These are phyloP conservation scores for Buphagus erythrorhynchus DNA, from an alignment of 2,797 vertebrate genomes.

Conservation along the genomic window DNA sequence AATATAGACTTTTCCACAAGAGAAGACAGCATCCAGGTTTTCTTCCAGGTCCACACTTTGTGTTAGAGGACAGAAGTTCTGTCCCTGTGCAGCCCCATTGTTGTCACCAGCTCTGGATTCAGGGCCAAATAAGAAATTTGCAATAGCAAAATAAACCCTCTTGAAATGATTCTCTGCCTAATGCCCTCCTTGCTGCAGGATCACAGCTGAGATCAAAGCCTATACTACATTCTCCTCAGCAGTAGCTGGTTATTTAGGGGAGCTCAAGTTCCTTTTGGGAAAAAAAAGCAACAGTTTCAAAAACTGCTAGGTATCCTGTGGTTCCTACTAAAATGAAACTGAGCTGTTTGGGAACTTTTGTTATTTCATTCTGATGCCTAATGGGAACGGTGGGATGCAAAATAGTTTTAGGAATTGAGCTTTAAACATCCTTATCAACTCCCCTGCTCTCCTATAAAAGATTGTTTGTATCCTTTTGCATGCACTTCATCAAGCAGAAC, in stretches of 20 bases:
- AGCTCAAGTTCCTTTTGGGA: background rate
- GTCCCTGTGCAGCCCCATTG: background rate
- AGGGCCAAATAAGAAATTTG: background rate
- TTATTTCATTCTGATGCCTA: slow-evolving; percentile 17
- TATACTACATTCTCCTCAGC: background rate
- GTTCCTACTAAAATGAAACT: background rate
- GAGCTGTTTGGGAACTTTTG: background rate
- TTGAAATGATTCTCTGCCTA: background rate
- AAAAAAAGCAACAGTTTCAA: background rate
- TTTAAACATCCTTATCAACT: background rate
- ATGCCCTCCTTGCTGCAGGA: background rate
- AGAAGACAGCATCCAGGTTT: background rate
- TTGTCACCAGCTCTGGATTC: background rate
- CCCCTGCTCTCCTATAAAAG: background rate
- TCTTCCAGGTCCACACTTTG: background rate
- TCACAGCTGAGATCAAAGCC: background rate
- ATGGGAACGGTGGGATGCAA: background rate
- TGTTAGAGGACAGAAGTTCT: background rate
- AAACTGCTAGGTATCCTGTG: background rate
- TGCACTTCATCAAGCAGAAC: background rate
- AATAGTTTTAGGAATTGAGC: slow-evolving; percentile 3
- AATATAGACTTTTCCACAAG: background rate
- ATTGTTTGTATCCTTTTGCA: background rate
- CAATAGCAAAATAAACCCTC: background rate
- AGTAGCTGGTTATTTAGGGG: background rate